Percentiles rank a stretch among this genome's conserved stretches.
These are phyloP conservation scores for Diploscapter pachys DNA, from an alignment of 1,140 invertebrate genomes.

Conservation along the genomic window DNA sequence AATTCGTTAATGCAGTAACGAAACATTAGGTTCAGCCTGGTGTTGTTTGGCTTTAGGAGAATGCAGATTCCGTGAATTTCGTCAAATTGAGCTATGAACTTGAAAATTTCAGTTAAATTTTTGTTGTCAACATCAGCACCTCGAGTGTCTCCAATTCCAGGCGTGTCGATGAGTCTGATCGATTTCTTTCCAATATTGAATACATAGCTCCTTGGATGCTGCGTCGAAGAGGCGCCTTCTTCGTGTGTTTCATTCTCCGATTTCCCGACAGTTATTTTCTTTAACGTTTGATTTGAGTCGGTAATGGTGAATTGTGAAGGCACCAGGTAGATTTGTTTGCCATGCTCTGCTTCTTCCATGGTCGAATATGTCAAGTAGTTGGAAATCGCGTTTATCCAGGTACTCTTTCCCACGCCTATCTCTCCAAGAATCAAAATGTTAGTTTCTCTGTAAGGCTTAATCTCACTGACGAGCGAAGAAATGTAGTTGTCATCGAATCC, in stretches of 20 bases:
- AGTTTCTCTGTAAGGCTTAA: no score
- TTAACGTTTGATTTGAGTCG: no score
- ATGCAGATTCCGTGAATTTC: conserved; percentile 11
- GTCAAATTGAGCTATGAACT: no score
- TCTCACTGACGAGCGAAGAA: no score
- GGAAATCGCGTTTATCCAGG: conserved; percentile 8
- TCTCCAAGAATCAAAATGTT: conserved; percentile 13
- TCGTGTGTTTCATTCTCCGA: no score
- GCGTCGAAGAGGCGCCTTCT: no score
- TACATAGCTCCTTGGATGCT: background rate
- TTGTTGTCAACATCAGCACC: background rate
- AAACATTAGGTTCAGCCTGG: background rate
- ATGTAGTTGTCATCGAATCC: no score
- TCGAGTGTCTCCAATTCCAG: conserved; percentile 7
- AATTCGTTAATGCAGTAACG: background rate
- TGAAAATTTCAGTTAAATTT: conserved; percentile 5
- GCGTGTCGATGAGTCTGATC: conserved; percentile 10
- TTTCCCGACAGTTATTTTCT: no score
- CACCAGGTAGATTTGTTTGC: background rate
- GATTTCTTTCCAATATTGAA: no score
- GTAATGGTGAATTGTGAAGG: background rate
- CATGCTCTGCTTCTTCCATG: background rate
- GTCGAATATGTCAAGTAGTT: conserved; percentile 10
- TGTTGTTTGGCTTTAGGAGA: conserved; percentile 15
- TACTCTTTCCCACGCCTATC: conserved; percentile 15